Evolutionary conservation across 1,140 invertebrate species (phyloP).

Genomic region (Drosophila parabipectinata): DNA sequence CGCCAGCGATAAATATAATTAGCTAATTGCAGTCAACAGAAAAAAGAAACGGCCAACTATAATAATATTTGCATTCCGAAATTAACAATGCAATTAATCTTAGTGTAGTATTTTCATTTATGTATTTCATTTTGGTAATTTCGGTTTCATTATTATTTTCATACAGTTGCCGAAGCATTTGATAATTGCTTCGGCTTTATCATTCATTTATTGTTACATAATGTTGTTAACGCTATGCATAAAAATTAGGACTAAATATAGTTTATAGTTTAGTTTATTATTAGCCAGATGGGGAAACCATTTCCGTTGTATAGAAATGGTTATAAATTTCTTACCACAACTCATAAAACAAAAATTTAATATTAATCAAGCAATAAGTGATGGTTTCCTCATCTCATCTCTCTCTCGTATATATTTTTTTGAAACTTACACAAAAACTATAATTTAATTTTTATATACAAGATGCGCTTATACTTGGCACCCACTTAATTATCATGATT

Average conservation of each 20-base stretch:
- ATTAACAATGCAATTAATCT: constrained; percentile 46
- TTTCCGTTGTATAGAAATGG: constrained; percentile 1
- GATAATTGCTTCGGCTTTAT: constrained; percentile 50
- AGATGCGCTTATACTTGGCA: constrained; percentile 11
- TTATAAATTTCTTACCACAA: neutral
- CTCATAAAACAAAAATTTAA: neutral
- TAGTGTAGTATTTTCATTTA: constrained; percentile 39
- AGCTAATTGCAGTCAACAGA: constrained; percentile 48
- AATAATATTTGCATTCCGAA: constrained; percentile 36
- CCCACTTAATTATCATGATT: constrained; percentile 70
- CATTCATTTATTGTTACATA: constrained; percentile 45
- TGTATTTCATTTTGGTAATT: constrained; percentile 12
- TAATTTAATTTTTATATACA: constrained; percentile 46
- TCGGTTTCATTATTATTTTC: constrained; percentile 15
- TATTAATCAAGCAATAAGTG: neutral
- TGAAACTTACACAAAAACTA: constrained; percentile 32
- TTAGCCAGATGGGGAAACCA: constrained; percentile 34
- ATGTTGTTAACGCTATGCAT: constrained; percentile 74
- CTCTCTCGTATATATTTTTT: neutral
- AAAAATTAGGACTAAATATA: constrained; percentile 67
- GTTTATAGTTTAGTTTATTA: constrained; percentile 44
- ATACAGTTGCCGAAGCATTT: constrained; percentile 56
- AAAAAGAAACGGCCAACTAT: constrained; percentile 33
- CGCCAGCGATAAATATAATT: constrained; percentile 44
- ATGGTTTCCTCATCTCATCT: constrained; percentile 27